These are phyloP conservation scores for Ibycter americanus DNA, from an alignment of 2,797 vertebrate genomes.

Conservation along the genomic window DNA sequence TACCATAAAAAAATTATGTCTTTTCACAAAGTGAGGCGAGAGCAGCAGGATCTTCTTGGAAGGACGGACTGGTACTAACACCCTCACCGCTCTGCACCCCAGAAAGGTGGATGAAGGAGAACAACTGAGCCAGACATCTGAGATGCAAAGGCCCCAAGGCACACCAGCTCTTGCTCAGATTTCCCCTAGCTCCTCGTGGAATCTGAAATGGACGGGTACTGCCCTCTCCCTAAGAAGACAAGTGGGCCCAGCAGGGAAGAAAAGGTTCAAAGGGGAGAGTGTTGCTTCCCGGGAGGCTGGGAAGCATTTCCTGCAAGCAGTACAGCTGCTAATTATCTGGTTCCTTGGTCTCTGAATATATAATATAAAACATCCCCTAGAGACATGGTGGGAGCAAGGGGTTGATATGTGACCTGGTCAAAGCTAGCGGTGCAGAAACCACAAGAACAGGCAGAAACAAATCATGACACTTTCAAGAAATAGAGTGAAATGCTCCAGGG, in stretches of 20 bases:
- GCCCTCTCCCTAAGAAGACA: background rate
- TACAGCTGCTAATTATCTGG: conserved; percentile 32
- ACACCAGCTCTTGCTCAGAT: background rate
- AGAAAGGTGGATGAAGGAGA: background rate
- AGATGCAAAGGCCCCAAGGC: background rate
- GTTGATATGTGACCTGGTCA: conserved; percentile 21
- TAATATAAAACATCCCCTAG: conserved; percentile 2
- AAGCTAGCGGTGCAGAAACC: conserved; percentile 1
- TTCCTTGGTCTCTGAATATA: conserved; percentile 7
- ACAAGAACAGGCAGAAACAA: background rate
- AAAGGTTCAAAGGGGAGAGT: background rate
- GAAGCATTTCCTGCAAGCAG: background rate
- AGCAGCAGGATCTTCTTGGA: background rate
- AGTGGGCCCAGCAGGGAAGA: background rate
- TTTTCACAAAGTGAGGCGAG: background rate
- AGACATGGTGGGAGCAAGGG: background rate
- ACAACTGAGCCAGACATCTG: background rate
- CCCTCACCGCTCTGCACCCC: background rate
- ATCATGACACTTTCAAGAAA: background rate
- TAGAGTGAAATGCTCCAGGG: background rate
- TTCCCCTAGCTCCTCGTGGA: background rate
- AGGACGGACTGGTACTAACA: background rate
- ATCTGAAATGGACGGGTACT: fast-evolving
- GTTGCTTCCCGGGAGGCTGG: background rate
- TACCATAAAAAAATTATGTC: background rate